Evolutionary conservation across 1,140 invertebrate species (phyloP).

Genomic region (Oedothorax gibbosus): DNA sequence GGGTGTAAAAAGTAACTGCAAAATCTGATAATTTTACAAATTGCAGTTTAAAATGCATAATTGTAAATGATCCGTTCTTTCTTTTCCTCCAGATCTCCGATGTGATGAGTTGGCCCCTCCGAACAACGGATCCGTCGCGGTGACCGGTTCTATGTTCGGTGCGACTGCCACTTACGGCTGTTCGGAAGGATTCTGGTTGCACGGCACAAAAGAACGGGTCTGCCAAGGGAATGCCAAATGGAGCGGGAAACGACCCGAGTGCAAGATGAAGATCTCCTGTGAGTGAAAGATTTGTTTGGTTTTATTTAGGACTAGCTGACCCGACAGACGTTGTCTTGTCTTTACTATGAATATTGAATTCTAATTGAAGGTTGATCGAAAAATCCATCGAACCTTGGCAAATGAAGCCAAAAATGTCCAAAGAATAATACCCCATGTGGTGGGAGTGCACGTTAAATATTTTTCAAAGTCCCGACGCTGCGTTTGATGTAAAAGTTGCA

Average conservation of each 20-base stretch:
- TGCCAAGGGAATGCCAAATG: slow-evolving; percentile 94
- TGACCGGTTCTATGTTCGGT: slow-evolving; percentile 82
- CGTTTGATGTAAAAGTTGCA: too few relatives aligned
- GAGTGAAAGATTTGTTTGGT: slow-evolving; percentile 66
- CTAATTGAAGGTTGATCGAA: too few relatives aligned
- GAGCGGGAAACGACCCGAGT: slow-evolving; percentile 87
- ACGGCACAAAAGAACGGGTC: slow-evolving; percentile 84
- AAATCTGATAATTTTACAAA: too few relatives aligned
- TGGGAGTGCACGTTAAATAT: too few relatives aligned
- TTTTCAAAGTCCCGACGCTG: too few relatives aligned
- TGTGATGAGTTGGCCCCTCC: slow-evolving; percentile 80
- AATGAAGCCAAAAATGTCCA: too few relatives aligned
- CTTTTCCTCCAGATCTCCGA: slow-evolving; percentile 78
- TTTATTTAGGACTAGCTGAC: neutral
- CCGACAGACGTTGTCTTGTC: too few relatives aligned
- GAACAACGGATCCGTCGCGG: slow-evolving; percentile 77
- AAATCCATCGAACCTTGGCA: too few relatives aligned
- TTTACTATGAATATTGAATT: too few relatives aligned
- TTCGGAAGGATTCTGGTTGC: slow-evolving; percentile 85
- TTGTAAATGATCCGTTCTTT: neutral
- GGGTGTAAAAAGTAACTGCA: too few relatives aligned
- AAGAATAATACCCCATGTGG: too few relatives aligned
- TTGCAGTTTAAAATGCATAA: too few relatives aligned
- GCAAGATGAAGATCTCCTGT: slow-evolving; percentile 83
- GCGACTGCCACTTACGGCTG: slow-evolving; percentile 86